These are phyloP conservation scores for Drosophila arizonae DNA, from an alignment of 1,140 invertebrate species.

Conservation along the genomic window DNA sequence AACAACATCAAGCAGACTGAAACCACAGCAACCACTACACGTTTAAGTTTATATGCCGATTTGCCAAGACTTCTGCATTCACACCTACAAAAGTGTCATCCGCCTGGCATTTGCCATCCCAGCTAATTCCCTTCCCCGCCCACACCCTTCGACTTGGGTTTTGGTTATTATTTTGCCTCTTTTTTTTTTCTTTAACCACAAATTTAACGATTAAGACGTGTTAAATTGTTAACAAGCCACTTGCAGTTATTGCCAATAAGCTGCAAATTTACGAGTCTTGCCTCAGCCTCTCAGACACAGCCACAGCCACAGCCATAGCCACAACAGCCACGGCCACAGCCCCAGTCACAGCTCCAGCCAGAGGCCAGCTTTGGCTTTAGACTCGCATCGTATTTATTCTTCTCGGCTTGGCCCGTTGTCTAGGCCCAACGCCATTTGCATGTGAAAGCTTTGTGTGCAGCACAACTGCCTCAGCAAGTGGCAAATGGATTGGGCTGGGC, in stretches of 20 bases:
- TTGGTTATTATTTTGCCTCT: slow-evolving; percentile 16
- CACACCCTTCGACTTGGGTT: not conserved
- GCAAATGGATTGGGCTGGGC: slow-evolving; percentile 12
- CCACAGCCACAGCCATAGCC: not conserved
- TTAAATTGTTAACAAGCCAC: slow-evolving; percentile 83
- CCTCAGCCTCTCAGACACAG: not conserved
- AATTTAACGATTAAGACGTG: slow-evolving; percentile 83
- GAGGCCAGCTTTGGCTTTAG: slow-evolving; percentile 10
- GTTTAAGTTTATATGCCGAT: slow-evolving; percentile 51
- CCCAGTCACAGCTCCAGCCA: not conserved
- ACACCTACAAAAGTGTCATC: slow-evolving; percentile 82
- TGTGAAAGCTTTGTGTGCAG: slow-evolving; percentile 42
- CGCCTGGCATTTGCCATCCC: slow-evolving; percentile 71
- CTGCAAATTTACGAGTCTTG: slow-evolving; percentile 82
- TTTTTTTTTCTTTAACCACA: slow-evolving; percentile 59
- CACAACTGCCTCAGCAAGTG: slow-evolving; percentile 19
- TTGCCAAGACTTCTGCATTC: slow-evolving; percentile 66
- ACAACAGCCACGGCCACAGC: not conserved
- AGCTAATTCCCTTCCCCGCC: slow-evolving; percentile 19
- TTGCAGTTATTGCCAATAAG: slow-evolving; percentile 83
- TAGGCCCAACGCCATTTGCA: slow-evolving; percentile 58
- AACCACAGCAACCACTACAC: not conserved
- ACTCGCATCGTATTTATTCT: slow-evolving; percentile 4
- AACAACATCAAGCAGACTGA: not conserved
- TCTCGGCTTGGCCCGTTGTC: slow-evolving; percentile 17